A percentile compares a stretch with the other conserved stretches of the same genome.
phyloP scores from a whole-genome alignment of 2,797 vertebrate genomes.

The Rhinophrynus dorsalis region DNA sequence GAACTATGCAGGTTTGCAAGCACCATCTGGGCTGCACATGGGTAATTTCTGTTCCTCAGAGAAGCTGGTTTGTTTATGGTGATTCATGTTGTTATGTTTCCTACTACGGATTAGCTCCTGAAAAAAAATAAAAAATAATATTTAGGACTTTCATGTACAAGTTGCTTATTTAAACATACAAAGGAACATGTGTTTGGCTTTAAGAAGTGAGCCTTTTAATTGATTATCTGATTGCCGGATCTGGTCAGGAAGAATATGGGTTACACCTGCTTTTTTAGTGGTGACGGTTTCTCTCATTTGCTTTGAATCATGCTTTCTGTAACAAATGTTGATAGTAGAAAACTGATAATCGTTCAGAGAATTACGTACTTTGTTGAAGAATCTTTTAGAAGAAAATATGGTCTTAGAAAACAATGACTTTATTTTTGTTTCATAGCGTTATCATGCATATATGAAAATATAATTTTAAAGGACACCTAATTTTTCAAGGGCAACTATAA shows the following conservation, averaged over 20 bases:
- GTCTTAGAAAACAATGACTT: not conserved
- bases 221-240: constrained; percentile 47
- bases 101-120: constrained; percentile 41
- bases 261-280: constrained; percentile 18
- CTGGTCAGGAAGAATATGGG: constrained; percentile 25
- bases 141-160: constrained; percentile 4
- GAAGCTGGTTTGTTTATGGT: constrained; percentile 43
- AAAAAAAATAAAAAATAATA: constrained; percentile 34
- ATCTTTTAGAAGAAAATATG: not conserved
- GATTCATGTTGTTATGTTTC: constrained; percentile 55
- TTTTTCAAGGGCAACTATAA: no score
- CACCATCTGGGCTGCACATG: constrained; percentile 56
- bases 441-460: no score
- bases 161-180: not conserved
- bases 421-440: not conserved
- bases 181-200: constrained; percentile 3
- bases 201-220: constrained; percentile 44
- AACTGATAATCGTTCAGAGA: constrained; percentile 1
- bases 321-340: constrained; percentile 1
- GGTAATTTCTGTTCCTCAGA: constrained; percentile 41
- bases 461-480: no score
- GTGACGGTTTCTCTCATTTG: not conserved
- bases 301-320: constrained; percentile 9
- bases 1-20: constrained; percentile 1
- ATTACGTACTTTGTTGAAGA: constrained; percentile 5